phyloP scores from a whole-genome alignment of 2,113 vertebrate species.

The Seriola quinqueradiata region DNA sequence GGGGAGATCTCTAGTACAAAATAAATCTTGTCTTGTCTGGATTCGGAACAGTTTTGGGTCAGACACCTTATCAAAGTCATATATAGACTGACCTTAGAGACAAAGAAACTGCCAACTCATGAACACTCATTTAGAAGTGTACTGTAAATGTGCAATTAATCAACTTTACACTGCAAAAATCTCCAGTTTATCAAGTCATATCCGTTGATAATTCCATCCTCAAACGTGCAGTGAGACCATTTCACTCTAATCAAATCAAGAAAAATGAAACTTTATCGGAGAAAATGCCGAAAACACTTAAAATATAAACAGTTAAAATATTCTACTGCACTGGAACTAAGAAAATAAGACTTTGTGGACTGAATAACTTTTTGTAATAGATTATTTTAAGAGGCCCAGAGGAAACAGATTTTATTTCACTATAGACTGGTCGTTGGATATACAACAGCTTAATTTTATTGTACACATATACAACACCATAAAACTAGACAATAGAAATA shows the following conservation, averaged over 20 bases:
- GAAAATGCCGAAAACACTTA: neutral
- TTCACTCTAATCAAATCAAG: neutral
- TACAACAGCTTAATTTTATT: too few species aligned
- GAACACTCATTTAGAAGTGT: neutral
- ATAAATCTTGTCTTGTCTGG: neutral
- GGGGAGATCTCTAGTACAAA: neutral
- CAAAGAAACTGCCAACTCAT: neutral
- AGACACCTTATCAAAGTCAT: neutral
- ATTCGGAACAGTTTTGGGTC: slow-evolving; percentile 23
- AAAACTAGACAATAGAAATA: too few species aligned
- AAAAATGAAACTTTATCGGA: neutral
- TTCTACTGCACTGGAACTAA: neutral
- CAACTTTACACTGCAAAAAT: too few species aligned
- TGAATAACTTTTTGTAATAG: neutral
- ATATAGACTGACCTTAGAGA: neutral
- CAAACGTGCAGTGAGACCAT: too few species aligned
- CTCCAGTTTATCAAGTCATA: neutral
- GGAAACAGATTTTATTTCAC: neutral
- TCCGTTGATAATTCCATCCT: too few species aligned
- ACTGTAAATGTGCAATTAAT: neutral
- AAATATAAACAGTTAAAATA: too few species aligned
- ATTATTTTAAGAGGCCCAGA: neutral
- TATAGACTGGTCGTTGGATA: neutral
- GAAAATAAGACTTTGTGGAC: neutral
- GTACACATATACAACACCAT: too few species aligned